Percentiles rank a stretch among this genome's conserved stretches.
These are phyloP conservation scores for Peromyscus leucopus DNA, from an alignment of 2,113 vertebrate genomes.

Conservation along the genomic window DNA sequence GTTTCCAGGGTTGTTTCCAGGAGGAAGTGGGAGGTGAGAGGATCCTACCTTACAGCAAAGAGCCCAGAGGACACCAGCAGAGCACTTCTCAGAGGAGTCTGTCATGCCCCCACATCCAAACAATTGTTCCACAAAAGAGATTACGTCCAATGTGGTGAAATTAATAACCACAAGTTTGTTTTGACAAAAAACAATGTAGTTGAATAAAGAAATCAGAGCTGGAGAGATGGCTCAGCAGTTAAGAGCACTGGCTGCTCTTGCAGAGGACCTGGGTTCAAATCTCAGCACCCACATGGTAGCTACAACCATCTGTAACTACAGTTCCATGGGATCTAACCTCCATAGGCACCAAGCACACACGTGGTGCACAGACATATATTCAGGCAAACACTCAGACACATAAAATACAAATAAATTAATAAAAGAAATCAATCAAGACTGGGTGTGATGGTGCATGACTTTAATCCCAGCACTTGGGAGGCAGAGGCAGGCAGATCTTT, in stretches of 20 bases:
- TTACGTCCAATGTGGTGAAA: not conserved
- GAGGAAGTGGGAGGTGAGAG: too few relatives aligned
- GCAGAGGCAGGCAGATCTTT: not conserved
- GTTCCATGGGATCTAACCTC: not conserved
- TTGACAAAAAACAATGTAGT: not conserved
- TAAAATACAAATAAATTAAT: not conserved
- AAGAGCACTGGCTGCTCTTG: not conserved
- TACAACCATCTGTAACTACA: not conserved
- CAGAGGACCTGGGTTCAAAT: not conserved
- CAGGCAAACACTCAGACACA: not conserved
- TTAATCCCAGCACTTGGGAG: not conserved
- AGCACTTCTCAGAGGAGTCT: rapidly evolving
- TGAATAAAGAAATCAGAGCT: not conserved
- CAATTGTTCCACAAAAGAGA: not conserved
- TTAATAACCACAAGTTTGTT: not conserved
- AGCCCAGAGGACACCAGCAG: rapidly evolving
- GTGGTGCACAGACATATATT: not conserved
- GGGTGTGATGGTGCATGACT: not conserved
- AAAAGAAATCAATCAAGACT: not conserved
- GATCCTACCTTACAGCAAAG: too few relatives aligned
- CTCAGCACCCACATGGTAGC: not conserved
- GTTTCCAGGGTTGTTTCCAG: not conserved
- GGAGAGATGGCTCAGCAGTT: not conserved
- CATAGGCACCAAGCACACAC: not conserved
- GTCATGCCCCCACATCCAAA: rapidly evolving